These are phyloP conservation scores for Megathymus violae DNA, from an alignment of 1,140 invertebrate genomes.

Conservation along the genomic window DNA sequence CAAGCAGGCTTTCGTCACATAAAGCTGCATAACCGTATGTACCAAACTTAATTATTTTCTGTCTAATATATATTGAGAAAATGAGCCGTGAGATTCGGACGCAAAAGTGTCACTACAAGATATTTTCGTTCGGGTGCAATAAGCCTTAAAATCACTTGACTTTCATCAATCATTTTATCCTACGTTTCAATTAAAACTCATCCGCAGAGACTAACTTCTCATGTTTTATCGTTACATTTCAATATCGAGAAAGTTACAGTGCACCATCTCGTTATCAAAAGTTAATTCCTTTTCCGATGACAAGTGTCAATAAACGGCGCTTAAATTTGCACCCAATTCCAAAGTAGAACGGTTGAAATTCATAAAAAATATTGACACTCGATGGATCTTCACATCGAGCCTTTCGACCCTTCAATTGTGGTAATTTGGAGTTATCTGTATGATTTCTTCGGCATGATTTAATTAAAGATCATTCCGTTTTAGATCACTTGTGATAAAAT, in stretches of 20 bases:
- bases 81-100: too few species aligned
- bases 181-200: too few species aligned
- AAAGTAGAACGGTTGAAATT: constrained; percentile 14
- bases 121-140: too few species aligned
- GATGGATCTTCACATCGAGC: constrained; percentile 15
- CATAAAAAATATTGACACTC: constrained; percentile 11
- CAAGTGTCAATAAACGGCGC: not conserved
- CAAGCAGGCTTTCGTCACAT: too few species aligned
- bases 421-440: constrained; percentile 17
- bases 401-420: not conserved
- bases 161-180: too few species aligned
- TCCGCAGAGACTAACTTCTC: not conserved
- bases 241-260: not conserved
- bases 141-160: too few species aligned
- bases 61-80: too few species aligned
- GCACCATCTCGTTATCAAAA: constrained; percentile 22
- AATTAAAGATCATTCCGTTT: constrained; percentile 24
- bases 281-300: constrained; percentile 7
- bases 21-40: too few species aligned
- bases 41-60: too few species aligned
- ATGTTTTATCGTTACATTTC: not conserved
- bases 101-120: too few species aligned
- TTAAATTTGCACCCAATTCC: constrained; percentile 14
- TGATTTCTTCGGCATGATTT: constrained; percentile 15
- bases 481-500: constrained; percentile 10